These are phyloP conservation scores for Poliocrania exsul DNA, from an alignment of 2,797 vertebrate species.

Conservation along the genomic window DNA sequence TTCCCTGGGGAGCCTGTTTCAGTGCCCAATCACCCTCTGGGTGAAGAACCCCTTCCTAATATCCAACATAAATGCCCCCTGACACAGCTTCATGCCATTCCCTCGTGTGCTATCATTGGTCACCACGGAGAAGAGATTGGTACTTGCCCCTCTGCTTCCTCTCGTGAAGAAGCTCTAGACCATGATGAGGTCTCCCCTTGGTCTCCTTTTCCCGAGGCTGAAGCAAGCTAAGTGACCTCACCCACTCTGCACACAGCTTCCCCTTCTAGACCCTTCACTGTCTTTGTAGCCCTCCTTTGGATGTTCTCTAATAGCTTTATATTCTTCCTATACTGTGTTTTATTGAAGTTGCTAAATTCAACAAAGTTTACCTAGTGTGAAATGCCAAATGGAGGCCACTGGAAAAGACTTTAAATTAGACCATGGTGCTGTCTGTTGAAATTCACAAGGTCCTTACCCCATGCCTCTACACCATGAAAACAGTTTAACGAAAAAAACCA, in stretches of 20 bases:
- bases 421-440: not conserved
- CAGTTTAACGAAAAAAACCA: not conserved
- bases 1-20: not conserved
- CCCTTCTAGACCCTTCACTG: not conserved
- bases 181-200: not conserved
- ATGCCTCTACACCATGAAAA: not conserved
- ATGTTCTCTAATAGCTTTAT: not conserved
- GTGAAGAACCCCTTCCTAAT: not conserved
- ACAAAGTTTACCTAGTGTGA: not conserved
- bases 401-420: not conserved
- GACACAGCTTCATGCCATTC: not conserved
- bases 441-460: not conserved
- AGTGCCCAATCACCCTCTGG: not conserved
- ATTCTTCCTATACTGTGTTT: not conserved
- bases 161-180: not conserved
- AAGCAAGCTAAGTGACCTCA: not conserved
- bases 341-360: not conserved
- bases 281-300: not conserved
- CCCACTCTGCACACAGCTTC: not conserved
- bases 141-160: not conserved
- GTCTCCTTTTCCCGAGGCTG: not conserved
- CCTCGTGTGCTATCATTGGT: rapidly evolving
- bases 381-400: not conserved
- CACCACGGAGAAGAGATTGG: rapidly evolving
- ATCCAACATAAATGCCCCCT: not conserved